Evolutionary conservation across 2,797 vertebrate species (phyloP).

Genomic region (Taeniopygia guttata): DNA sequence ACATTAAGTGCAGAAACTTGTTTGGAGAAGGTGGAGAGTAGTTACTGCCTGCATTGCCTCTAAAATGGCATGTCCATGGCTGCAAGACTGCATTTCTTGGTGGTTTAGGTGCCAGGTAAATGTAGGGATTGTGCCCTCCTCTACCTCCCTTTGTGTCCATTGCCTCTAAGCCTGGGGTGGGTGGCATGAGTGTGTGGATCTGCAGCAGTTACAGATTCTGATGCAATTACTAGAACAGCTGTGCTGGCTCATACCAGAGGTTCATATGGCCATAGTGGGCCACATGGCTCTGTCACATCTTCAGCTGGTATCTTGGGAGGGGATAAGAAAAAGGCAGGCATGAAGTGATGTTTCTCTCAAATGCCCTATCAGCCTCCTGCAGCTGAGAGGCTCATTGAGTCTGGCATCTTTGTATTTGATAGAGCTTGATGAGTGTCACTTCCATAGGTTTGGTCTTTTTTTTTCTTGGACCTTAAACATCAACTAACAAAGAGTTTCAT

Average conservation of each 20-base stretch:
- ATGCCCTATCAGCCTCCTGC: background rate
- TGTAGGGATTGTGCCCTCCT: background rate
- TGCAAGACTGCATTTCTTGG: background rate
- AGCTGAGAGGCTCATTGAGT: background rate
- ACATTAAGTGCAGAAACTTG: fast-evolving
- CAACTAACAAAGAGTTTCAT: background rate
- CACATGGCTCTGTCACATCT: background rate
- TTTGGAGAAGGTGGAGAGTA: background rate
- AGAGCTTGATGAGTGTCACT: background rate
- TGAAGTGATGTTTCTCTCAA: background rate
- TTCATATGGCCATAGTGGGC: background rate
- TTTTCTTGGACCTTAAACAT: background rate
- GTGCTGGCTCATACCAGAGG: background rate
- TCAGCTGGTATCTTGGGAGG: background rate
- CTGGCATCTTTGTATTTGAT: background rate
- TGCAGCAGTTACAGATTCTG: background rate
- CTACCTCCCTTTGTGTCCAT: background rate
- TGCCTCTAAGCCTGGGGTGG: background rate
- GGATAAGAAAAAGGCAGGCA: background rate
- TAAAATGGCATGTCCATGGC: background rate
- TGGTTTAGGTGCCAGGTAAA: background rate
- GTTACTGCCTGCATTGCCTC: background rate
- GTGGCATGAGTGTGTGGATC: background rate
- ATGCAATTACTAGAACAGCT: background rate
- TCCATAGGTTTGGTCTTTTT: background rate